Percentiles rank a stretch among this genome's conserved stretches.
phyloP scores from a whole-genome alignment of 2,888 invertebrate genomes.

The Spilarctia lutea region DNA sequence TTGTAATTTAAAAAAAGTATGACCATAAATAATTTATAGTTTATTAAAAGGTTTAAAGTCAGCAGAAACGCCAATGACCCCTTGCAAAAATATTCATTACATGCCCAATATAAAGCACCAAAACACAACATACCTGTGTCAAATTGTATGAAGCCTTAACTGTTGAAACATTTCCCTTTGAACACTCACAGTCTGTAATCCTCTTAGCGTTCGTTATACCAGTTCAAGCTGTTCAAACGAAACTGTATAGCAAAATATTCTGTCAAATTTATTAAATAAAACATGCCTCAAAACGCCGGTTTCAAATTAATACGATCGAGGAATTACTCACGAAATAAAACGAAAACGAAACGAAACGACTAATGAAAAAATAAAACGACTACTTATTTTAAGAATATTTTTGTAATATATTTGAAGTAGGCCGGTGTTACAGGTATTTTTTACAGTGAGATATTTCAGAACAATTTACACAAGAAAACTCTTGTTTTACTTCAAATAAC shows the following conservation, averaged over 20 bases:
- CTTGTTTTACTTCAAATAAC: not conserved
- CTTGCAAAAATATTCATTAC: not conserved
- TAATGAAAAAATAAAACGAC: not conserved
- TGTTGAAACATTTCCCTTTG: constrained; percentile 4
- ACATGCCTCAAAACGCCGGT: not conserved
- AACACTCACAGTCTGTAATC: constrained; percentile 31
- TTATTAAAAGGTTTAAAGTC: not conserved
- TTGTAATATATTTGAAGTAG: not conserved
- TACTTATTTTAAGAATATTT: not conserved
- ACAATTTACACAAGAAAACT: not conserved
- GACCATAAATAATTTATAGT: not conserved
- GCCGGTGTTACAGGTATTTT: not conserved
- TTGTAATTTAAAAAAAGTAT: no score
- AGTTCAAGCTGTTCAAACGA: not conserved
- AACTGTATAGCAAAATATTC: not conserved
- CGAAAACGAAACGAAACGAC: no score
- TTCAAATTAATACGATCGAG: not conserved
- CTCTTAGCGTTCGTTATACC: constrained; percentile 34
- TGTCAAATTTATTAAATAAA: not conserved
- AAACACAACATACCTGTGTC: not conserved
- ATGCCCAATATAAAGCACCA: not conserved
- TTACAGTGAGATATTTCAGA: not conserved
- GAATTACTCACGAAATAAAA: not conserved
- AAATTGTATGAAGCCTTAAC: not conserved
- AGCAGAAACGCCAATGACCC: not conserved